A percentile compares a stretch with the other conserved stretches of the same genome.
These are phyloP conservation scores for Mythimna ferrago DNA, from an alignment of 2,888 invertebrate species.

Conservation along the genomic window DNA sequence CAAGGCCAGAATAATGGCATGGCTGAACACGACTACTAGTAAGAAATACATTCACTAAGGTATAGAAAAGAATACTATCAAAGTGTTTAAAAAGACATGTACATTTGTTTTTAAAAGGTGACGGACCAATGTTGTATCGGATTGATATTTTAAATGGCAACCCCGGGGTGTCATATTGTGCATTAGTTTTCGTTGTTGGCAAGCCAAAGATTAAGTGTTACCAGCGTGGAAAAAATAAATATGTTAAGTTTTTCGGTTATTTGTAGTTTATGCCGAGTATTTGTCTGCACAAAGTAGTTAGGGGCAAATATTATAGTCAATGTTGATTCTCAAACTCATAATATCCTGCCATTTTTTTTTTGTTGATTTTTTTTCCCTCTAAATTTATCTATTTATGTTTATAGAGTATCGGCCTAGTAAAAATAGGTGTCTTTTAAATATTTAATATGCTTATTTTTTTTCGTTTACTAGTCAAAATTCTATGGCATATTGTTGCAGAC, in stretches of 20 bases:
- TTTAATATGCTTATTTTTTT: constrained; percentile 31
- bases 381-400: constrained; percentile 51
- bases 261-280: constrained; percentile 59
- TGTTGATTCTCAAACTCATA: constrained; percentile 55
- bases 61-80: constrained; percentile 56
- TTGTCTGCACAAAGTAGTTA: constrained; percentile 72
- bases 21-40: constrained; percentile 86
- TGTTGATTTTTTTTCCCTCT: constrained; percentile 34
- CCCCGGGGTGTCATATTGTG: constrained; percentile 64
- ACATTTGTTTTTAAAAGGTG: constrained; percentile 77
- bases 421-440: constrained; percentile 35
- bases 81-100: constrained; percentile 84
- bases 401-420: constrained; percentile 55
- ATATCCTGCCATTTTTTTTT: constrained; percentile 67
- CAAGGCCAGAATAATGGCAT: constrained; percentile 84
- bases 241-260: constrained; percentile 62
- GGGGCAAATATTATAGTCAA: constrained; percentile 62
- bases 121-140: constrained; percentile 86
- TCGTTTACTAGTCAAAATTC: constrained; percentile 69
- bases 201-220: constrained; percentile 76
- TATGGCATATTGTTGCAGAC: constrained; percentile 73
- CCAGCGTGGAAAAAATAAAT: constrained; percentile 64
- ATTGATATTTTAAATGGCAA: constrained; percentile 69
- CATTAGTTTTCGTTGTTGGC: constrained; percentile 66
- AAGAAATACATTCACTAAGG: constrained; percentile 71